phyloP scores from a whole-genome alignment of 2,797 vertebrate genomes.

The Halcyon smyrnensis region DNA sequence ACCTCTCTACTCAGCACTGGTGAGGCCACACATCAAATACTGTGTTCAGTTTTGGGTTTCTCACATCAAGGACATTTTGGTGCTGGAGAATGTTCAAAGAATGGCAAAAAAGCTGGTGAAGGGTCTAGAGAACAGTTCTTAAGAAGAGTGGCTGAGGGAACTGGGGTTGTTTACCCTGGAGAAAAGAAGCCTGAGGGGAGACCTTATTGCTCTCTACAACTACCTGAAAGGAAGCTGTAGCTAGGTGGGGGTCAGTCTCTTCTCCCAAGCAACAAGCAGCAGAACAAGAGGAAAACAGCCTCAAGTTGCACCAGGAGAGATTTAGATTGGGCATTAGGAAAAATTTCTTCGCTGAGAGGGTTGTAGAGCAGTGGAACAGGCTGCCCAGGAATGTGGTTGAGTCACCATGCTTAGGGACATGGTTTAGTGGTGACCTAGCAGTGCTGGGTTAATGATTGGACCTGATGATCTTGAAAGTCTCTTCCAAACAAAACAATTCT shows the following conservation, averaged over 20 bases:
- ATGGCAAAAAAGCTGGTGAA: neutral
- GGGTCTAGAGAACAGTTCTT: neutral
- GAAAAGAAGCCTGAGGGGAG: neutral
- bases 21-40: neutral
- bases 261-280: neutral
- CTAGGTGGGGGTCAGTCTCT: neutral
- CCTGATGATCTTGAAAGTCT: neutral
- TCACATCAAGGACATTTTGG: neutral
- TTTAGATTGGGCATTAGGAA: neutral
- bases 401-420: neutral
- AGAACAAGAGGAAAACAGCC: neutral
- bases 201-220: too few relatives aligned
- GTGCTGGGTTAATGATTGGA: neutral
- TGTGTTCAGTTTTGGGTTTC: neutral
- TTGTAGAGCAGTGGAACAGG: neutral
- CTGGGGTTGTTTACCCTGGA: neutral
- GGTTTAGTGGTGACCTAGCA: neutral
- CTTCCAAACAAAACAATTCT: neutral
- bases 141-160: neutral
- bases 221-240: too few relatives aligned
- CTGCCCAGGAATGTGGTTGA: neutral
- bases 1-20: neutral
- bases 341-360: neutral
- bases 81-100: neutral
- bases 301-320: neutral